Conservation (phyloP, 1,140 invertebrate genomes). For the Aphaenogaster rudis region DNA sequence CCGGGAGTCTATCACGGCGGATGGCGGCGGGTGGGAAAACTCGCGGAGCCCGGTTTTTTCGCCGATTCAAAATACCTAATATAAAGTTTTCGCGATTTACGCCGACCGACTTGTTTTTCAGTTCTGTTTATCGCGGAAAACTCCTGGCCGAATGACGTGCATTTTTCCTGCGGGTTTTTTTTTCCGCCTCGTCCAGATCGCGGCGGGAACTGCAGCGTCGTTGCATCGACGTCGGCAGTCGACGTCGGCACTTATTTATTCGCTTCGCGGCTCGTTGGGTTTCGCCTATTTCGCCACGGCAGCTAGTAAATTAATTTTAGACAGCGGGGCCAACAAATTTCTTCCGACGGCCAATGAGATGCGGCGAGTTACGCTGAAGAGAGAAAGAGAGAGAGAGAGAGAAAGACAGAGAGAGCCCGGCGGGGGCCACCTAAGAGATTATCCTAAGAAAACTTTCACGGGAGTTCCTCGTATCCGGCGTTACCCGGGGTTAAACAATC, state of each 20-base stretch:
- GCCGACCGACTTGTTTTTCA: constrained; percentile 61
- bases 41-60: constrained; percentile 40
- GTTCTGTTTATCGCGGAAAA: constrained; percentile 67
- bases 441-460: constrained; percentile 79
- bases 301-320: constrained; percentile 75
- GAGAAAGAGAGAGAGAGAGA: background rate
- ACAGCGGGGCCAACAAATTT: constrained; percentile 72
- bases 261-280: constrained; percentile 72
- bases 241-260: constrained; percentile 71
- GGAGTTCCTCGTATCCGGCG: constrained; percentile 70
- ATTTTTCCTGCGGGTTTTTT: constrained; percentile 50
- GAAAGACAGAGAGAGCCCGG: constrained; percentile 41
- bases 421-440: constrained; percentile 77
- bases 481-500: constrained; percentile 80
- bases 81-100: constrained; percentile 70
- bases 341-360: constrained; percentile 78
- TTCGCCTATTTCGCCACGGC: background rate
- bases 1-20: constrained; percentile 46
- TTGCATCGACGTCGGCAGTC: constrained; percentile 58
- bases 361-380: constrained; percentile 66
- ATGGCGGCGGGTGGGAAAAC: constrained; percentile 29
- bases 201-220: constrained; percentile 46
- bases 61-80: constrained; percentile 59
- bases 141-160: constrained; percentile 32
- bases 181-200: constrained; percentile 14